phyloP scores from a whole-genome alignment of 2,797 vertebrate species.

The Bothrops alternatus region DNA sequence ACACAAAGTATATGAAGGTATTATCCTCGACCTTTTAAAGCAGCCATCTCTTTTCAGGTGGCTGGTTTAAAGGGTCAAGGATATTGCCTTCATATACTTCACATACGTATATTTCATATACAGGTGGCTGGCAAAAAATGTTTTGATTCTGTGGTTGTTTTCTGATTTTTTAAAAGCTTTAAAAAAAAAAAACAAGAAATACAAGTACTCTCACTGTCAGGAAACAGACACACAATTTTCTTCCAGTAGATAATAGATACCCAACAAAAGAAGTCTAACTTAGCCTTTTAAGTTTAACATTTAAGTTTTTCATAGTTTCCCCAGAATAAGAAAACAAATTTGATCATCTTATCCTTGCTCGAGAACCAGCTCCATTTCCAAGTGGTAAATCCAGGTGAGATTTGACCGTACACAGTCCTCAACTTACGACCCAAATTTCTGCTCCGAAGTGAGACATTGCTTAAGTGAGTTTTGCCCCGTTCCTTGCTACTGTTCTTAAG shows the following conservation, averaged over 20 bases:
- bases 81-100: too few relatives aligned
- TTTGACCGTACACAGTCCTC: too few relatives aligned
- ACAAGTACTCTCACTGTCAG: neutral
- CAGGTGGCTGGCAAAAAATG: neutral
- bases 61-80: too few relatives aligned
- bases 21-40: neutral
- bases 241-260: neutral
- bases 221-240: neutral
- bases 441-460: too few relatives aligned
- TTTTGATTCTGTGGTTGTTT: neutral
- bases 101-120: too few relatives aligned
- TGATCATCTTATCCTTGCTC: neutral
- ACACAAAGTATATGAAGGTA: neutral
- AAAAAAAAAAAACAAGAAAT: neutral
- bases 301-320: neutral
- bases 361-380: neutral
- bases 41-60: neutral
- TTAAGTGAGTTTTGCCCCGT: too few relatives aligned
- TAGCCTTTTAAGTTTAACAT: neutral
- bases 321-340: neutral
- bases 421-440: too few relatives aligned
- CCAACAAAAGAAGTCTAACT: neutral
- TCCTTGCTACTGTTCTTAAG: too few relatives aligned
- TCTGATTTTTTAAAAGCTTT: neutral
- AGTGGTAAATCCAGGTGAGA: neutral